These are phyloP conservation scores for Malurus melanocephalus DNA, from an alignment of 2,113 vertebrate genomes.

Conservation along the genomic window DNA sequence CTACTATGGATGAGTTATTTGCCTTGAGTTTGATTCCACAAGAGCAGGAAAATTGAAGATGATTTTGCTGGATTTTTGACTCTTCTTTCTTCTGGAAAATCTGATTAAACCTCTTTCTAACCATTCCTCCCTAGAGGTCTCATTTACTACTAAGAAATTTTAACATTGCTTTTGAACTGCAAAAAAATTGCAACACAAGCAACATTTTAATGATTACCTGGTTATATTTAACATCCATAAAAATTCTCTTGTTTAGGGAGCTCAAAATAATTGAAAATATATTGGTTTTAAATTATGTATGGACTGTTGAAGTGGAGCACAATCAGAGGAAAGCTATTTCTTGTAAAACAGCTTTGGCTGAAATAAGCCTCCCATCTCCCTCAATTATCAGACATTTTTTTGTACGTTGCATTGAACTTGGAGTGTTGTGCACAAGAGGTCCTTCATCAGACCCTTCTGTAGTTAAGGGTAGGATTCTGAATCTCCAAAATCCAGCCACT, in stretches of 20 bases:
- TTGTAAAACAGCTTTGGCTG: background rate
- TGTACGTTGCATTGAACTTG: background rate
- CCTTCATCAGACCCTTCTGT: background rate
- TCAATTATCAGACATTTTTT: background rate
- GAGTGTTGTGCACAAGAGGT: background rate
- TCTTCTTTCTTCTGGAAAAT: slow-evolving; percentile 3
- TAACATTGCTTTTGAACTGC: slow-evolving; percentile 64
- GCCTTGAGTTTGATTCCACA: slow-evolving; percentile 15
- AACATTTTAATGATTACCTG: slow-evolving; percentile 74
- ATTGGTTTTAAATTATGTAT: slow-evolving; percentile 69
- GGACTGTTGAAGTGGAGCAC: background rate
- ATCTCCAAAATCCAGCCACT: background rate
- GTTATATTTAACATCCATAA: slow-evolving; percentile 67
- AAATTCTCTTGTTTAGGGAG: slow-evolving; percentile 61
- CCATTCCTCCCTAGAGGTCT: slow-evolving; percentile 70
- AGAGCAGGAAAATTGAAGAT: slow-evolving; percentile 1
- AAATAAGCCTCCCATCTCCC: background rate
- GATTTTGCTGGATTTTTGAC: background rate
- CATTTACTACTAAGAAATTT: slow-evolving; percentile 70
- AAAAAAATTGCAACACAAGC: slow-evolving; percentile 61
- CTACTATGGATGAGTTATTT: background rate
- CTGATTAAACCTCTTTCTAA: slow-evolving; percentile 59
- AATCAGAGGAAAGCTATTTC: background rate
- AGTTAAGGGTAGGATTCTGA: background rate
- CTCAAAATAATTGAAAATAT: slow-evolving; percentile 67